phyloP scores from a whole-genome alignment of 2,888 invertebrate genomes.

The Neoascia interrupta region DNA sequence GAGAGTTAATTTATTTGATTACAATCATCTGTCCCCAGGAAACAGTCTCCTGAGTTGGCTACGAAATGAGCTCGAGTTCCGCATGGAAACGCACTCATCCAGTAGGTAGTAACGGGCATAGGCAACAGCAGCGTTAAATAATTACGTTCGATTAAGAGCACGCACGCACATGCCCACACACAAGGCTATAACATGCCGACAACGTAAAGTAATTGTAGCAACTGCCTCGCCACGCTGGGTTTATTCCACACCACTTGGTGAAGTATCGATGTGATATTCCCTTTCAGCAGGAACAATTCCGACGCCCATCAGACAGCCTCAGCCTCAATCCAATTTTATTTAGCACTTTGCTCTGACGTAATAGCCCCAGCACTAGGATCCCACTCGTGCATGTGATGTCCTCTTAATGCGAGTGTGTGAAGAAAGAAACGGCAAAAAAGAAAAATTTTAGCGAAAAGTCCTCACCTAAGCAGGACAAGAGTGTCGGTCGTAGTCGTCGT shows the following conservation, averaged over 20 bases:
- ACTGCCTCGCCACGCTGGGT: conserved; percentile 3
- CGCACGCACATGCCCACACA: conserved; percentile 22
- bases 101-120: too few species aligned
- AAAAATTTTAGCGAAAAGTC: too few species aligned
- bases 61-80: too few species aligned
- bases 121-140: conserved; percentile 29
- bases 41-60: conserved; percentile 8
- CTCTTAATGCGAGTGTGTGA: not conserved
- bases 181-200: not conserved
- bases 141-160: conserved; percentile 38
- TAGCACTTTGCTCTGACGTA: conserved; percentile 41
- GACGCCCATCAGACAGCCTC: not conserved
- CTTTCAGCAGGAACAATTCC: conserved; percentile 3
- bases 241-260: conserved; percentile 3
- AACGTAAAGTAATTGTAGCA: conserved; percentile 17
- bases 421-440: not conserved
- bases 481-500: conserved; percentile 32
- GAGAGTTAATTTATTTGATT: conserved; percentile 44
- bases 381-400: conserved; percentile 1
- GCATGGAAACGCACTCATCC: too few species aligned
- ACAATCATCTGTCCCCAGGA: conserved; percentile 28
- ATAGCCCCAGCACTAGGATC: not conserved
- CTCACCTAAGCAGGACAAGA: conserved; percentile 23
- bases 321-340: conserved; percentile 33
- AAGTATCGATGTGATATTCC: conserved; percentile 26